These are phyloP conservation scores for Crocodylus rhombifer DNA, from an alignment of 2,797 vertebrate genomes.

Conservation along the genomic window DNA sequence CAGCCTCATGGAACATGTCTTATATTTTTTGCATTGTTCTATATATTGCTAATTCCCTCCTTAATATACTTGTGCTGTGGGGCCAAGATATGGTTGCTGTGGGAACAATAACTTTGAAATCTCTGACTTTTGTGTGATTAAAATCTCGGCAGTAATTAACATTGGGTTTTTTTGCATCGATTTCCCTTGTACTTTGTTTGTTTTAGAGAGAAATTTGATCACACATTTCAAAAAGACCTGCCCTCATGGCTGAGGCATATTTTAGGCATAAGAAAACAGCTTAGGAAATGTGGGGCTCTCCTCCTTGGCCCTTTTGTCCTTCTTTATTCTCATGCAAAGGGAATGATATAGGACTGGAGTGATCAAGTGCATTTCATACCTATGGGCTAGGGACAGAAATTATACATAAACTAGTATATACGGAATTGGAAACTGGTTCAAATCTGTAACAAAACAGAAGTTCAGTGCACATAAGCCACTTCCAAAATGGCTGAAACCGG, in stretches of 20 bases:
- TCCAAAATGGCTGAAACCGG: too few relatives aligned
- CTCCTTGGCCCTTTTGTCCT: background rate
- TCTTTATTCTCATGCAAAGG: background rate
- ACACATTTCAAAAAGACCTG: slow-evolving; percentile 8
- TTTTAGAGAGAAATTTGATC: background rate
- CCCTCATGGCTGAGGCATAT: background rate
- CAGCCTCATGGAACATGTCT: background rate
- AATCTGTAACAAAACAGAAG: too few relatives aligned
- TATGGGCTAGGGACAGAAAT: too few relatives aligned
- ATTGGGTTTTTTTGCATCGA: background rate
- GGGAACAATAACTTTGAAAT: slow-evolving; percentile 22
- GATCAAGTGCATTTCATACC: background rate
- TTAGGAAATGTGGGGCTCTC: background rate
- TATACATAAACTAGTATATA: too few relatives aligned
- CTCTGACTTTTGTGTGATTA: slow-evolving; percentile 13
- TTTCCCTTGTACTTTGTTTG: slow-evolving; percentile 15
- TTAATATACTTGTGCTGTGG: background rate
- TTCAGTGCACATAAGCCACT: too few relatives aligned
- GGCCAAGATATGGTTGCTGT: background rate
- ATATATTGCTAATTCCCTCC: background rate
- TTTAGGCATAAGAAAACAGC: background rate
- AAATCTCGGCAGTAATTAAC: slow-evolving; percentile 32
- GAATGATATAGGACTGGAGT: background rate
- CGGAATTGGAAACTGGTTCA: too few relatives aligned
- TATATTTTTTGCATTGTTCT: background rate